These are phyloP conservation scores for Caenorhabditis wallacei DNA, from an alignment of 2,888 invertebrate genomes.

Conservation along the genomic window DNA sequence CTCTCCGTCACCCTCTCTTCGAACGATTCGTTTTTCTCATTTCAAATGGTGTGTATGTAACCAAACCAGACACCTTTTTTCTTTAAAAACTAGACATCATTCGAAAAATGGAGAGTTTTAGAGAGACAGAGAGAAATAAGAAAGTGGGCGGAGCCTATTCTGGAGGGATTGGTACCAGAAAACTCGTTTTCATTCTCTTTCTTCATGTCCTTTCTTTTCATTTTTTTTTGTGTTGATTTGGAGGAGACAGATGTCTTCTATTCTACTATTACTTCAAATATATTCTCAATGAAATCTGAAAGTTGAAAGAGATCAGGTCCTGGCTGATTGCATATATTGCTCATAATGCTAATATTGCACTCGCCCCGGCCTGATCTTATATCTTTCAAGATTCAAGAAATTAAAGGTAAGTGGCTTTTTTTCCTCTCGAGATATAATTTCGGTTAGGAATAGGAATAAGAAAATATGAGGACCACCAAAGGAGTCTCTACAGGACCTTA, in stretches of 20 bases:
- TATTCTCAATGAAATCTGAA: too few relatives aligned
- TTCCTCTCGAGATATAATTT: background rate
- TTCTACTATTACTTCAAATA: slow-evolving; percentile 27
- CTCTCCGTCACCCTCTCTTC: background rate
- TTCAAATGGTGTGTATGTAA: slow-evolving; percentile 47
- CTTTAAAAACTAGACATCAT: slow-evolving; percentile 11
- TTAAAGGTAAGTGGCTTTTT: background rate
- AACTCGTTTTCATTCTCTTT: slow-evolving; percentile 49
- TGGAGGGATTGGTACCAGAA: slow-evolving; percentile 23
- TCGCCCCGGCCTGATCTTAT: slow-evolving; percentile 65
- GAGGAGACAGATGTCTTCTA: slow-evolving; percentile 2
- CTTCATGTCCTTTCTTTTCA: slow-evolving; percentile 8
- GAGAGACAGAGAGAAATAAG: slow-evolving; percentile 16
- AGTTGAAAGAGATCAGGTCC: slow-evolving; percentile 33
- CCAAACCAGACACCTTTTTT: slow-evolving; percentile 42
- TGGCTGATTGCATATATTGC: slow-evolving; percentile 60
- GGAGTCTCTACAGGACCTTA: too few relatives aligned
- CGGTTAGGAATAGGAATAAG: too few relatives aligned
- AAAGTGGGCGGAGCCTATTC: slow-evolving; percentile 42
- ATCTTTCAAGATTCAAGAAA: background rate
- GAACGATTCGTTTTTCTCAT: slow-evolving; percentile 19
- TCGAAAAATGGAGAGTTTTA: background rate
- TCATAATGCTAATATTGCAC: slow-evolving; percentile 61
- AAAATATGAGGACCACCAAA: too few relatives aligned
- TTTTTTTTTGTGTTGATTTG: slow-evolving; percentile 17